Percentiles rank a stretch among this genome's conserved stretches.
Conservation (phyloP, 2,797 vertebrate genomes). For the Phrynocephalus vlangalii region DNA sequence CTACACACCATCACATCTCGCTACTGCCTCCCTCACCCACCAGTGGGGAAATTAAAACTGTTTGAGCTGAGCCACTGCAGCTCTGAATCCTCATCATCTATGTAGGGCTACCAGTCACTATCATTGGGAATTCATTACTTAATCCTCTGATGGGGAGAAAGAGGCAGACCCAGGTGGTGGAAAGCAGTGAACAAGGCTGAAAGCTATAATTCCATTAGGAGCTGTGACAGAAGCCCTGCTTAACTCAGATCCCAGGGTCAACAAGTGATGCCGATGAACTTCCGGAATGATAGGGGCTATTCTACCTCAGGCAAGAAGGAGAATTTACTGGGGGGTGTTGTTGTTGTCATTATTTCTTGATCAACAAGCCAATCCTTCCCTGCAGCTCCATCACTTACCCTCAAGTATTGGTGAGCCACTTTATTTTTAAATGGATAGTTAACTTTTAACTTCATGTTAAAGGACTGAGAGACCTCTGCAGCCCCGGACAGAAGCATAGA, state of each 20-base stretch:
- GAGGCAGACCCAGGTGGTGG: not conserved
- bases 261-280: not conserved
- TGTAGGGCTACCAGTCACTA: not conserved
- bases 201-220: conserved; percentile 21
- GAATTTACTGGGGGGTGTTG: not conserved
- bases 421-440: not conserved
- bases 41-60: not conserved
- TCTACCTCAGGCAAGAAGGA: not conserved
- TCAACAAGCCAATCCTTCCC: not conserved
- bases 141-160: not conserved
- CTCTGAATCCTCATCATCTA: not conserved
- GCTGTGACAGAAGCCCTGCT: not conserved
- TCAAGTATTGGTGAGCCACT: not conserved
- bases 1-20: not conserved
- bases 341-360: not conserved
- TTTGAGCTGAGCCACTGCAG: not conserved
- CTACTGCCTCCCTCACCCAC: not conserved
- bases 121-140: not conserved
- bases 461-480: not conserved
- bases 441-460: not conserved
- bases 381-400: not conserved
- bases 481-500: not conserved
- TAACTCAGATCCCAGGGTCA: not conserved
- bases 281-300: not conserved
- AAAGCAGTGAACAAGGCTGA: not conserved